A percentile compares a stretch with the other conserved stretches of the same genome.
phyloP scores from a whole-genome alignment of 2,797 vertebrate species.

The Gallinago nigripennis region DNA sequence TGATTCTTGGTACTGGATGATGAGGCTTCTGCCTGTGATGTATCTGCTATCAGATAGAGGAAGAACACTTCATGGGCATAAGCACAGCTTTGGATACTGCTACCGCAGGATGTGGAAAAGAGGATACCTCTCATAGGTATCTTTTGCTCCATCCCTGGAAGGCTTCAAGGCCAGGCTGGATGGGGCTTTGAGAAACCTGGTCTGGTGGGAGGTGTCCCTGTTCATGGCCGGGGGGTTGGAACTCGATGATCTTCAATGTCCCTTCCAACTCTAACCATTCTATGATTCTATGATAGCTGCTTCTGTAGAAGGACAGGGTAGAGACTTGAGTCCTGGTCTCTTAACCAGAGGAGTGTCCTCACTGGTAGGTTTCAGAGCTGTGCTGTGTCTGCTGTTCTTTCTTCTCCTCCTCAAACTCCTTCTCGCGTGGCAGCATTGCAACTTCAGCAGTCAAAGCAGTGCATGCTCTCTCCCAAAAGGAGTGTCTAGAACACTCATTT shows the following conservation, averaged over 20 bases:
- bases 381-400: background rate
- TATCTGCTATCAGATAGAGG: background rate
- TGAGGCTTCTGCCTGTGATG: background rate
- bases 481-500: background rate
- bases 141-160: too few species aligned
- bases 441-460: background rate
- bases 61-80: background rate
- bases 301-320: background rate
- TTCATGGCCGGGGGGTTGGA: too few species aligned
- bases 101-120: background rate
- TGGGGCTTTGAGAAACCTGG: too few species aligned
- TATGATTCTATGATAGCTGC: background rate
- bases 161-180: too few species aligned
- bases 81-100: background rate
- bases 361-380: background rate
- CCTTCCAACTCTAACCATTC: too few species aligned
- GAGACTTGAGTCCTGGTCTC: background rate
- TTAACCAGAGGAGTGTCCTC: background rate
- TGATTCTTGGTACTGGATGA: background rate
- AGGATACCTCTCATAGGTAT: background rate
- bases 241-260: too few species aligned
- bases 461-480: accelerated
- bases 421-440: accelerated
- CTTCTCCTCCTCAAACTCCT: background rate
- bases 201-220: too few species aligned